phyloP scores from a whole-genome alignment of 2,113 vertebrate genomes.

The Trematocara unimaculatum region DNA sequence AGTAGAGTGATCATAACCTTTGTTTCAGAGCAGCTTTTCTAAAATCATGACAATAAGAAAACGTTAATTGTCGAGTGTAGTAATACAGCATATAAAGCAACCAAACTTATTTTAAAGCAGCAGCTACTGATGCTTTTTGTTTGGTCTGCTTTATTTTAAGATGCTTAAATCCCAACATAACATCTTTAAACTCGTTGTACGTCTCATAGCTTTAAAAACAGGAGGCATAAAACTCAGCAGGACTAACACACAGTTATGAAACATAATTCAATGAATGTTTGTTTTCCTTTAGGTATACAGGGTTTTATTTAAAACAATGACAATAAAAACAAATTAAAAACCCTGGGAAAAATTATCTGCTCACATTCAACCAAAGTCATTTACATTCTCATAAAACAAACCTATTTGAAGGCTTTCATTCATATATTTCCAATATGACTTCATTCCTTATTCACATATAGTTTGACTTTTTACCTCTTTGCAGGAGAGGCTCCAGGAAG shows the following conservation, averaged over 20 bases:
- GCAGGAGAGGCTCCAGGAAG: slow-evolving; percentile 93
- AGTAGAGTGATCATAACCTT: not conserved
- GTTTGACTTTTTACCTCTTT: slow-evolving; percentile 78
- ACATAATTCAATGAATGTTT: not conserved
- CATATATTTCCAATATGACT: not conserved
- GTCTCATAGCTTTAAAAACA: not conserved
- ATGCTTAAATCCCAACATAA: not conserved
- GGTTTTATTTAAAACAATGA: not conserved
- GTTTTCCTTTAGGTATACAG: not conserved
- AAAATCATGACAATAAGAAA: not conserved
- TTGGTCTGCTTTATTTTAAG: not conserved
- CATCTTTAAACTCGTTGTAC: not conserved
- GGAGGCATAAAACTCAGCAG: not conserved
- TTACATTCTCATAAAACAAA: not conserved
- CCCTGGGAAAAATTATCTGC: not conserved
- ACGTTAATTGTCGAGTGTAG: not conserved
- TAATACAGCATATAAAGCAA: not conserved
- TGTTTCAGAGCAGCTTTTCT: not conserved
- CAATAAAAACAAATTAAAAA: not conserved
- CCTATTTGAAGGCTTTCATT: not conserved
- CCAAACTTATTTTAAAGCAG: not conserved
- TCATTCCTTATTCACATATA: not conserved
- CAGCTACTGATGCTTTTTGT: not conserved
- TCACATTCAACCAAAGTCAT: not conserved
- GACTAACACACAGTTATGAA: not conserved